A percentile compares a stretch with the other conserved stretches of the same genome.
Evolutionary conservation across 2,888 invertebrate genomes (phyloP).

Genomic region (Phalera bucephala): DNA sequence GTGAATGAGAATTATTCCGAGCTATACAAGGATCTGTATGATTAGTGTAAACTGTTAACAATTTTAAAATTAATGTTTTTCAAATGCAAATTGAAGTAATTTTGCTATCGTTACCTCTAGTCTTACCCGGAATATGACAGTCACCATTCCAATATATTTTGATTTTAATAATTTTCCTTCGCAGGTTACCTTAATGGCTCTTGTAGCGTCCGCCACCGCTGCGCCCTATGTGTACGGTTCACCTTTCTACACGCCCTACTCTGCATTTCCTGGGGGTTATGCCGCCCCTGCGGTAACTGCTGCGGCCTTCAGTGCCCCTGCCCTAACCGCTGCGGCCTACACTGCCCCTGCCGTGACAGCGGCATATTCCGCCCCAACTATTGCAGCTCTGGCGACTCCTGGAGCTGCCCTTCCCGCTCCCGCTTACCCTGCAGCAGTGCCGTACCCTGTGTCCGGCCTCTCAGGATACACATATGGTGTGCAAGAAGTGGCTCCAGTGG

Average conservation of each 20-base stretch:
- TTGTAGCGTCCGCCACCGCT: constrained; percentile 41
- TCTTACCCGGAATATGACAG: too few species aligned
- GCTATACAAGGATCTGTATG: constrained; percentile 13
- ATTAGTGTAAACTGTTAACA: constrained; percentile 5
- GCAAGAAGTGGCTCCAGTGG: constrained; percentile 36
- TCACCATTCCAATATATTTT: too few species aligned
- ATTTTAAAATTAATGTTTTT: constrained; percentile 1
- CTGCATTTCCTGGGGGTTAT: constrained; percentile 19
- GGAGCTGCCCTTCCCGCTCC: constrained; percentile 1
- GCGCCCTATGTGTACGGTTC: constrained; percentile 45
- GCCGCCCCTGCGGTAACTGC: constrained; percentile 7
- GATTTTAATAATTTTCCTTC: constrained; percentile 12
- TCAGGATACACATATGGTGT: constrained; percentile 52
- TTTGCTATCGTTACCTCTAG: too few species aligned
- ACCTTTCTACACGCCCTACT: constrained; percentile 19
- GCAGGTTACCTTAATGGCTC: constrained; percentile 45
- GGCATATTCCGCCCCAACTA: constrained; percentile 1
- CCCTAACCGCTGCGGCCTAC: constrained; percentile 10
- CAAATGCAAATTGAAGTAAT: constrained; percentile 1
- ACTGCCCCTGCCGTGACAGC: constrained; percentile 13
- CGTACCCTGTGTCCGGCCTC: constrained; percentile 34
- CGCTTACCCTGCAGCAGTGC: constrained; percentile 16
- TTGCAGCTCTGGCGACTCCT: constrained; percentile 5
- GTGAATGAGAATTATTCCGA: constrained; percentile 18
- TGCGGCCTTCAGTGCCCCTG: constrained; percentile 7